phyloP scores from a whole-genome alignment of 2,888 invertebrate genomes.

The Aphidoletes aphidimyza region DNA sequence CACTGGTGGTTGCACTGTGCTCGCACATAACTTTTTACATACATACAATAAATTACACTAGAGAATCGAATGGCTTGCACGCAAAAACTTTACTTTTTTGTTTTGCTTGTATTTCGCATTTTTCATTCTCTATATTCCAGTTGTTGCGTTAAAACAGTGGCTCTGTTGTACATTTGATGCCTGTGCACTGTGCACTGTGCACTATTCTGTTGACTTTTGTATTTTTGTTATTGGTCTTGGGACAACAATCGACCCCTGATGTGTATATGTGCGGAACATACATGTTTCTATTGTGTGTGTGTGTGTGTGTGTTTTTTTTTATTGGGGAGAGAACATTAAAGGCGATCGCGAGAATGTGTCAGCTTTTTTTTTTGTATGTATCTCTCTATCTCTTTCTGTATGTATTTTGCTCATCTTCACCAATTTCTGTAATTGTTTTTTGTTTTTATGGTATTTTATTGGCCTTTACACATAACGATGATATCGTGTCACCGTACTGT shows the following conservation, averaged over 20 bases:
- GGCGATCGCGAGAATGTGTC: background rate
- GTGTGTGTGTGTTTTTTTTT: no score
- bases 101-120: background rate
- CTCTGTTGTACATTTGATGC: no score
- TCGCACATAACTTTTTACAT: background rate
- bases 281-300: background rate
- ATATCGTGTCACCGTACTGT: background rate
- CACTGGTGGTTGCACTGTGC: background rate
- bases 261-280: background rate
- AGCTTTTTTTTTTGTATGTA: background rate
- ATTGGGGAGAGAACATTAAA: background rate
- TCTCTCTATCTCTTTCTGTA: no score
- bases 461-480: background rate
- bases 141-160: no score
- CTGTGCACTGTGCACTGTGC: no score
- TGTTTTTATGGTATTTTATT: background rate
- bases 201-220: background rate
- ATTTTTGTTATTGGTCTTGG: background rate
- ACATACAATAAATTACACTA: background rate
- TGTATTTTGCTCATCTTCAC: no score
- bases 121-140: background rate
- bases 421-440: background rate
- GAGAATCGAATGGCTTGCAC: background rate
- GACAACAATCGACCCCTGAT: conserved; percentile 4
- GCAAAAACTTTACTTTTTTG: no score